Conservation (phyloP, 2,797 vertebrate species). For the Chaenodraco wilsoni region DNA sequence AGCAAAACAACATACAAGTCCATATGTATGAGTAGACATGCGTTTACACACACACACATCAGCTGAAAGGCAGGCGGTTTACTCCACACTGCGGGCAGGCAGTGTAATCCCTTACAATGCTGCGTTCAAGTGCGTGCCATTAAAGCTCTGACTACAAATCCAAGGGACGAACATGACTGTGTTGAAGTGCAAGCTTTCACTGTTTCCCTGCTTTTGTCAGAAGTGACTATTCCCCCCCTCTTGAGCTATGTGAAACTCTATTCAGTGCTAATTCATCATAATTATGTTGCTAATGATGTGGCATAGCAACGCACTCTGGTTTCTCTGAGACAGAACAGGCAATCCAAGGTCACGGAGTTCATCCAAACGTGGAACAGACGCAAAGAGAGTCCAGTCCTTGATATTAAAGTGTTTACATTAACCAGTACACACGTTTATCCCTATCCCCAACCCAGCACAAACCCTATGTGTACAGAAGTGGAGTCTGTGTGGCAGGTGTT, state of each 20-base stretch:
- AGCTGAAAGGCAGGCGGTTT: constrained; percentile 40
- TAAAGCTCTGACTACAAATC: constrained; percentile 54
- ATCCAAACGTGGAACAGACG: constrained; percentile 64
- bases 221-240: constrained; percentile 54
- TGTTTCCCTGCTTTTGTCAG: constrained; percentile 49
- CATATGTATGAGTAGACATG: constrained; percentile 8
- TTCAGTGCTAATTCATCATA: constrained; percentile 82
- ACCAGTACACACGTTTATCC: background rate
- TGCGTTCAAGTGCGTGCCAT: constrained; percentile 59
- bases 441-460: background rate
- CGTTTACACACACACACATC: constrained; percentile 22
- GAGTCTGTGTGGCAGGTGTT: constrained; percentile 4
- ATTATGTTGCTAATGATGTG: constrained; percentile 81
- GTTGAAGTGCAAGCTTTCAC: constrained; percentile 59
- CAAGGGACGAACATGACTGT: constrained; percentile 60
- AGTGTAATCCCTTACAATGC: constrained; percentile 59
- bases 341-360: constrained; percentile 75
- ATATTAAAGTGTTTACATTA: constrained; percentile 24
- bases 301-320: constrained; percentile 59
- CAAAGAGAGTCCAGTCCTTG: constrained; percentile 29
- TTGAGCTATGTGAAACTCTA: constrained; percentile 76
- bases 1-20: constrained; percentile 31
- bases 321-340: constrained; percentile 68
- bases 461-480: background rate
- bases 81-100: constrained; percentile 56